These are phyloP conservation scores for Ctenicera cuprea DNA, from an alignment of 2,888 invertebrate species.

Conservation along the genomic window DNA sequence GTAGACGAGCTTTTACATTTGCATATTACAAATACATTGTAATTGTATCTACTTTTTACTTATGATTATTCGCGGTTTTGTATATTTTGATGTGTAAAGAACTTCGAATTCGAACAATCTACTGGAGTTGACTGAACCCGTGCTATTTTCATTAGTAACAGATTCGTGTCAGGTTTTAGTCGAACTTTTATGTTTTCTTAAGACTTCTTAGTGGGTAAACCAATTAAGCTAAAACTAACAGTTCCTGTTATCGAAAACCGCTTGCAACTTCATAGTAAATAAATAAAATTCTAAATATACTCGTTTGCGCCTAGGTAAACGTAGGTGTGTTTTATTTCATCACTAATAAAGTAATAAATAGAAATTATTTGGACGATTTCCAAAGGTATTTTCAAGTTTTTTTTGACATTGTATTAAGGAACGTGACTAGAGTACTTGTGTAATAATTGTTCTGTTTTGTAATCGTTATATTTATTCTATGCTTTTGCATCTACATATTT, in stretches of 20 bases:
- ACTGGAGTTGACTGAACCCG: conserved; percentile 23
- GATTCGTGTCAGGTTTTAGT: background rate
- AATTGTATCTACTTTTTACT: too few relatives aligned
- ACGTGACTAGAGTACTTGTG: too few relatives aligned
- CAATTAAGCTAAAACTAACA: conserved; percentile 27
- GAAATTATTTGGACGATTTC: conserved; percentile 8
- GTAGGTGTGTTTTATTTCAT: conserved; percentile 1
- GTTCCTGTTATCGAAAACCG: conserved; percentile 10
- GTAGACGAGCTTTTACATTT: too few relatives aligned
- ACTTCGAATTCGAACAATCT: background rate
- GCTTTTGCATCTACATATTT: too few relatives aligned
- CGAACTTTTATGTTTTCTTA: conserved; percentile 18
- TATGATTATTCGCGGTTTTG: too few relatives aligned
- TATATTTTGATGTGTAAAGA: too few relatives aligned
- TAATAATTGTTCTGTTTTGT: too few relatives aligned
- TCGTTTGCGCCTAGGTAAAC: background rate
- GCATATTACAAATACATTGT: too few relatives aligned
- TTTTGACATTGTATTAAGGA: background rate
- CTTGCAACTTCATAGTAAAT: conserved; percentile 10
- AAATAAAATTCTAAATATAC: conserved; percentile 10
- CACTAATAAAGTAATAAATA: background rate
- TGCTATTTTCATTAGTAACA: conserved; percentile 14
- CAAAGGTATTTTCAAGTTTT: conserved; percentile 8
- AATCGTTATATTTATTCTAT: too few relatives aligned
- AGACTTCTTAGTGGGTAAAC: conserved; percentile 12